Conservation (phyloP, 2,888 invertebrate species). For the Erebia aethiops region DNA sequence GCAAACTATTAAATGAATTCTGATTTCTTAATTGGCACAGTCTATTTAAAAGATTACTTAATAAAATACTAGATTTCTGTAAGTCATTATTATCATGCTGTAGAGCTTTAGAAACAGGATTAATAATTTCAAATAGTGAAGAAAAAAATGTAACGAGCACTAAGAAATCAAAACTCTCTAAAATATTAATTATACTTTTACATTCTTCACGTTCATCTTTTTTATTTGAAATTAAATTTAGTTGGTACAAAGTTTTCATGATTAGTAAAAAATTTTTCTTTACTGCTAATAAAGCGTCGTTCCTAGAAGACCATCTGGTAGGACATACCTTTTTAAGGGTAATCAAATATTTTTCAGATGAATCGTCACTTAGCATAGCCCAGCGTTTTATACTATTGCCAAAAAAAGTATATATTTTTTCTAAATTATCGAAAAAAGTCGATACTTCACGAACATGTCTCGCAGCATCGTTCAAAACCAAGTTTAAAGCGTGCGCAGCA, state of each 20-base stretch:
- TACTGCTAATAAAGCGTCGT: conserved; percentile 39
- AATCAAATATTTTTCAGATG: conserved; percentile 28
- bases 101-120: conserved; percentile 48
- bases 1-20: conserved; percentile 26
- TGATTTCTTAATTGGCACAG: conserved; percentile 42
- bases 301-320: conserved; percentile 43
- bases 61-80: conserved; percentile 43
- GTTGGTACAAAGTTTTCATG: conserved; percentile 25
- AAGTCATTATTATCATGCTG: conserved; percentile 46
- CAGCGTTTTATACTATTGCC: conserved; percentile 43
- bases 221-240: conserved; percentile 25
- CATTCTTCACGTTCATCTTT: conserved; percentile 29
- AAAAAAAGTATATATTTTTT: too few relatives aligned
- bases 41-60: conserved; percentile 43
- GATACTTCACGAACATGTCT: conserved; percentile 20
- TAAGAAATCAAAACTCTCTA: conserved; percentile 30
- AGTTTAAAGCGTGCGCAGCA: conserved; percentile 33
- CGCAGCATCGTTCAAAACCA: conserved; percentile 13
- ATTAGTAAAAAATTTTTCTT: conserved; percentile 22
- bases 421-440: conserved; percentile 24
- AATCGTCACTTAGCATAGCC: conserved; percentile 41
- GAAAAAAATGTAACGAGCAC: conserved; percentile 34
- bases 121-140: conserved; percentile 49
- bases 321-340: conserved; percentile 44
- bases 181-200: conserved; percentile 30